These are phyloP conservation scores for Corythoichthys haematopterus DNA, from an alignment of 2,113 vertebrate genomes.

Conservation along the genomic window DNA sequence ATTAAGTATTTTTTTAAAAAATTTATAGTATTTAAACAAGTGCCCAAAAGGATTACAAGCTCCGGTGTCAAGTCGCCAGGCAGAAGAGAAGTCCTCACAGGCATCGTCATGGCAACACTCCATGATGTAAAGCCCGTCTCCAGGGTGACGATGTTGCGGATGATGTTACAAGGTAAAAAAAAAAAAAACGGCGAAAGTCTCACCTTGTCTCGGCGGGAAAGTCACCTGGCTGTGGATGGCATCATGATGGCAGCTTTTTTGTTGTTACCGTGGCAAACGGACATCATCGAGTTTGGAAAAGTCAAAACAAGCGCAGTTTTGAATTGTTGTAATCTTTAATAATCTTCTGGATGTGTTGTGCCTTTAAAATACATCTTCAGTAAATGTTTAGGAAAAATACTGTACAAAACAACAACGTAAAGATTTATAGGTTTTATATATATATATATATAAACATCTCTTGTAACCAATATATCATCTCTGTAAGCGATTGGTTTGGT, in stretches of 20 bases:
- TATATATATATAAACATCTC: conserved; percentile 81
- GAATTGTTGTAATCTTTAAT: conserved; percentile 55
- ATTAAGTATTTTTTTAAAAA: too few species aligned
- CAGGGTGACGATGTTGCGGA: background rate
- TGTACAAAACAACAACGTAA: conserved; percentile 88
- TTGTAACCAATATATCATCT: conserved; percentile 79
- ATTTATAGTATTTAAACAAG: too few species aligned
- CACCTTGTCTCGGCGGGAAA: background rate
- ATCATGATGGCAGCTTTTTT: background rate
- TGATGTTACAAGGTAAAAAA: background rate
- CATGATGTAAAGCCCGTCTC: background rate
- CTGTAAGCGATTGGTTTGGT: conserved; percentile 67
- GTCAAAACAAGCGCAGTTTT: conserved; percentile 1
- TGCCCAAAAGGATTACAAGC: background rate
- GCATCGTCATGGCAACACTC: background rate
- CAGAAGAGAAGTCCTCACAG: background rate
- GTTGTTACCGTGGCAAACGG: background rate
- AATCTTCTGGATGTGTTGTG: conserved; percentile 71
- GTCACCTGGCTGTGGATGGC: background rate
- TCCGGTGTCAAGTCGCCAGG: background rate
- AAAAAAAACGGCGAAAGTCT: too few species aligned
- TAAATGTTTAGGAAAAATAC: conserved; percentile 92
- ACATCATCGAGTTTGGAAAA: background rate
- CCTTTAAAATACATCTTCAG: conserved; percentile 89
- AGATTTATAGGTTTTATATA: conserved; percentile 75